Conservation (phyloP, 2,113 vertebrate genomes). For the Sturnira hondurensis region DNA sequence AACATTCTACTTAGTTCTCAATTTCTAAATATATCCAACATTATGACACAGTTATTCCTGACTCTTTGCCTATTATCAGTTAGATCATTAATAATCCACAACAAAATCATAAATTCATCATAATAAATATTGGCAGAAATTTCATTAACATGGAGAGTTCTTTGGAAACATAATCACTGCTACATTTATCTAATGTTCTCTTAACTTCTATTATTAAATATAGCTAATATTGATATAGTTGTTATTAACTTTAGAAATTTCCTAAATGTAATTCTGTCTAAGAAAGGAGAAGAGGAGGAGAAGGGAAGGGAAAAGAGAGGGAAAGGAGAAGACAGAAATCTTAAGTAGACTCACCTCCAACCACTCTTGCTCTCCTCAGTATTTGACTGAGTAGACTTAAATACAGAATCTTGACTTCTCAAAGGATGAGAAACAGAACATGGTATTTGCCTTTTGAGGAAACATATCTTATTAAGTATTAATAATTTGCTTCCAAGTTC, state of each 20-base stretch:
- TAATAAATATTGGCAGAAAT: slow-evolving; percentile 32
- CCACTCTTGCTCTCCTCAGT: slow-evolving; percentile 64
- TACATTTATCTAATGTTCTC: background rate
- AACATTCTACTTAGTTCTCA: background rate
- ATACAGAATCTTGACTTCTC: slow-evolving; percentile 63
- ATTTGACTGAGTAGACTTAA: slow-evolving; percentile 51
- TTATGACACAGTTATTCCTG: background rate
- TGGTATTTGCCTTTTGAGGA: slow-evolving; percentile 73
- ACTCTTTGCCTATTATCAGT: background rate
- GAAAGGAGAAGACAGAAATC: background rate
- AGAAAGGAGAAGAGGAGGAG: background rate
- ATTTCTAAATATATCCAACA: background rate
- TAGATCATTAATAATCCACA: background rate
- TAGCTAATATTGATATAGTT: background rate
- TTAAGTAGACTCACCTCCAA: slow-evolving; percentile 75
- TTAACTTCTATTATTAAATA: slow-evolving; percentile 22
- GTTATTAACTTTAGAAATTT: slow-evolving; percentile 19
- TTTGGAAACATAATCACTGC: background rate
- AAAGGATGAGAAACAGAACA: slow-evolving; percentile 52
- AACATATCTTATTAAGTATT: slow-evolving; percentile 50
- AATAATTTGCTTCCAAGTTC: slow-evolving; percentile 48
- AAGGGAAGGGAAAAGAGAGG: background rate
- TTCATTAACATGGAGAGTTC: background rate
- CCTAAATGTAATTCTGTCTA: slow-evolving; percentile 21
- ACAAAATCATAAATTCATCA: background rate